Evolutionary conservation across 2,797 vertebrate genomes (phyloP), one percentile per base, ranked within the genome.

Genomic region (Hydrophis major): DNA sequence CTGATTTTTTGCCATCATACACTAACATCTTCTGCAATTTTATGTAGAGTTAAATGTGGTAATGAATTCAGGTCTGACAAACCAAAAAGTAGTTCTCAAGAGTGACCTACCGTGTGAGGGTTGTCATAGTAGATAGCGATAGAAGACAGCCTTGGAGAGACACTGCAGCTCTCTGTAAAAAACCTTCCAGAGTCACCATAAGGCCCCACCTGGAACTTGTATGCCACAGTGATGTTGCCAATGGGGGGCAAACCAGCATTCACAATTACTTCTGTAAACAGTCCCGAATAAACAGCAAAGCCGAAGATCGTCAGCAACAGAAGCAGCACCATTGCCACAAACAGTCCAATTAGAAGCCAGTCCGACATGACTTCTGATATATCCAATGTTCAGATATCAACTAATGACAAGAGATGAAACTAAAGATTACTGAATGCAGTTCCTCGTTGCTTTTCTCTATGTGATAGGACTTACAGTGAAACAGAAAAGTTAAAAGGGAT

Each of bases 111-210:
- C 97, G 95, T 96, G 92, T 98, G 98, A 92, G 98, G 99, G 96
- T 98, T 98, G 97, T 99, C 99, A 1, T 99, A 99, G 97, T 98
- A 99, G 95, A 99, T 94, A 0, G 98, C 98, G 4, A 99, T 98
- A 94, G 98, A 97, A 89, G 93, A 98, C 90, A 99, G 98, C 93
- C 98, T 98, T 0, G 99, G 99, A 13, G 98, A 98, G 95, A 99
- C 97, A 83, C 97, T 98, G 97, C 97, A 97, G 96, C 98, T 98
- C 13, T 99, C 98, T 0, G 97, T 98, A 93, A 99, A 99, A 96
- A 98, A 97, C 94, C 97, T 95, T 28, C 98, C 98, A 0, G 98
- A 98, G 37, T 98, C 97, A 6, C 96, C 96, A 59, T 99, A 99
- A 0, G 98, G 97, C 88, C 98, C 99, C 93, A 98, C 94, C 78